Conservation (phyloP, 1,140 invertebrate species). For the Drosophila albomicans region DNA sequence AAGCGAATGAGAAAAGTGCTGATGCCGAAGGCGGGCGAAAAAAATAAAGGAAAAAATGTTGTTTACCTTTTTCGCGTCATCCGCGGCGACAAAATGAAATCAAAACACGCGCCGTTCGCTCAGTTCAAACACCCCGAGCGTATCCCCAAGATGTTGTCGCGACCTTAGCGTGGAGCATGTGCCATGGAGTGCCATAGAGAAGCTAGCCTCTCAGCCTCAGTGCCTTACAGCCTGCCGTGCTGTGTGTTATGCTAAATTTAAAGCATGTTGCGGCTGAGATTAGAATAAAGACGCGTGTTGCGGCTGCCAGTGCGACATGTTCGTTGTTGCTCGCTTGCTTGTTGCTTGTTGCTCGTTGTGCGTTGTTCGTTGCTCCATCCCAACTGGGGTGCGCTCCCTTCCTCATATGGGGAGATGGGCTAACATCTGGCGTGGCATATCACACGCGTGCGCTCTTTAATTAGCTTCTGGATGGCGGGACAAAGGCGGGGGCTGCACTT, state of each 20-base stretch:
- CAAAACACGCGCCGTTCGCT: slow-evolving; percentile 58
- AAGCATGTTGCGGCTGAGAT: slow-evolving; percentile 75
- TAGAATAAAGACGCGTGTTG: slow-evolving; percentile 57
- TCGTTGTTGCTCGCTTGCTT: slow-evolving; percentile 13
- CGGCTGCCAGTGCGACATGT: slow-evolving; percentile 41
- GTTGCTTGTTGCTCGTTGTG: no score
- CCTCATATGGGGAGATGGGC: slow-evolving; percentile 12
- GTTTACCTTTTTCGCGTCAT: slow-evolving; percentile 66
- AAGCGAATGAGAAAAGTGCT: slow-evolving; percentile 33
- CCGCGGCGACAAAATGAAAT: slow-evolving; percentile 69
- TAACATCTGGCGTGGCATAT: slow-evolving; percentile 74
- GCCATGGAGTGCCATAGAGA: slow-evolving; percentile 17
- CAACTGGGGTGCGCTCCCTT: slow-evolving; percentile 20
- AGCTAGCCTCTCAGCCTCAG: no score
- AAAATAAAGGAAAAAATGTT: slow-evolving; percentile 32
- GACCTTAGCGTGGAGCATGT: slow-evolving; percentile 44
- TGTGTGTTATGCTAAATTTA: slow-evolving; percentile 76
- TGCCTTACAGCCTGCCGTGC: slow-evolving; percentile 12
- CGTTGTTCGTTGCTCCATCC: background rate
- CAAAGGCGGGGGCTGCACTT: background rate
- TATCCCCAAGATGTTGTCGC: slow-evolving; percentile 56
- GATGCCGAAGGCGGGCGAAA: slow-evolving; percentile 13
- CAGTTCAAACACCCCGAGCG: slow-evolving; percentile 70
- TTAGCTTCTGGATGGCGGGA: slow-evolving; percentile 49
- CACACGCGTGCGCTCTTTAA: slow-evolving; percentile 76